Evolutionary conservation across 2,113 vertebrate species (phyloP), one percentile per base, ranked within the genome.

Genomic region (Tor tambroides): DNA sequence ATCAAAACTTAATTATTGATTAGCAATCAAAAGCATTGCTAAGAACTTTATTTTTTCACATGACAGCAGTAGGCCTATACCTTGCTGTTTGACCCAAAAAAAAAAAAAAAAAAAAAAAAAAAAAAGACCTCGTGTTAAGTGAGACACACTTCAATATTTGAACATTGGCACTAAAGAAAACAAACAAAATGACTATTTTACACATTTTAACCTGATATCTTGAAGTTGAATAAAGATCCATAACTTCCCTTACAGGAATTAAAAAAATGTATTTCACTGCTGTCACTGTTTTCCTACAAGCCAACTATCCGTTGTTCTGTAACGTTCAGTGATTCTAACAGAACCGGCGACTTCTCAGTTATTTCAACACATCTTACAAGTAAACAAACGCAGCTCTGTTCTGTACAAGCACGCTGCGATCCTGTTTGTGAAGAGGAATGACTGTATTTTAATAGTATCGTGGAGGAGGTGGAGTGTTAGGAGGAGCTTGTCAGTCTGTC

Each of bases 401-500:
- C 56, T 26, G n/a, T n/a, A 41, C 41, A 17, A 49, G 74, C 74
- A 17, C 14, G 12, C 2, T 28, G n/a, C 4, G 71, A 38, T 43
- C 6, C n/a, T 75, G 77, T 32, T 41, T 41, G 41, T 56, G 61
- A 26, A 56, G 49, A 71, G 76, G 5, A 12, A 54, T 63, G 41
- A 54, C 76, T 86, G 30, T 35, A 41, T 72, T 35, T 67, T 11
- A 43, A 30, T 30, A 86, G 49, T 72, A 35, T 71, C 30, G 32
- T 54, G 77, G 30, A 85, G 26, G 56, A 85, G 74, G 74, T 41
- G 59, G 59, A 54, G 63, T 71, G 17, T 59, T 59, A 80, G 85
- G 85, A 86, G 85, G 85, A 74, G 85, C 78, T 59, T 71, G 75
- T 79, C 74, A 23, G 54, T 79, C 23, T 51, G 85, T 71, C 77